Base-by-base conservation (phyloP, 92 coral and sea anemone species). In the Chrysogorgia sp. region DNA sequence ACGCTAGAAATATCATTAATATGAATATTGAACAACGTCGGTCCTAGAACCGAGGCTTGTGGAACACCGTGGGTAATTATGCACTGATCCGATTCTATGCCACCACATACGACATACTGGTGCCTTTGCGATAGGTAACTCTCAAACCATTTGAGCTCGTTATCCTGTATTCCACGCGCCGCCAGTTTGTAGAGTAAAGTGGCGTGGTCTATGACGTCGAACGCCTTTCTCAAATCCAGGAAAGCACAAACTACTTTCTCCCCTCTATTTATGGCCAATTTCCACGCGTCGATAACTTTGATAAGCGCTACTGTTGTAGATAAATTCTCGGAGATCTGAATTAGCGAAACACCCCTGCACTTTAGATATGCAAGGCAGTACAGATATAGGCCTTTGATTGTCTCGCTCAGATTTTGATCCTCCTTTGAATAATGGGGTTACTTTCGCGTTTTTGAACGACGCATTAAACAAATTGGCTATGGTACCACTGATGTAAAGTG, bases 161-260 rank as follows among this genome's bases (percentile, higher is more conserved):
- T 75, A 10, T 45, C 82, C 30, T 29, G 41, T 17, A 80, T 76
- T 12, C 80, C 74, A 50, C 34, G 26, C 40, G 58, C 33, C 41
- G 71, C 20, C 31, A 85, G 41, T 40, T 85, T 85, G 2, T 31
- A 7, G 10, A 75, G 40, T 28, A 64, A 57, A 76, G 35, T 83
- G 65, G 43, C 47, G 41, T 67, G 84, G 13, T 84, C 75, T 10
- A 84, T 69, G 32, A 79, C 75, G 75, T 79, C 88, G 61, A 85
- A 71, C 14, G 82, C 89, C 30, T 72, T 85, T 24, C 85, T 58
- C 10, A 67, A 35, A 59, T 81, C 78, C 0, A 85, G 58, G 34
- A 85, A 85, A 1, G 81, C 50, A 52, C 85, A 72, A 19, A 81
- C 90, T 24, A 86, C 86, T 81, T 86, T 86, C 34, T 63, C 65